Evolutionary conservation across 2,888 invertebrate genomes (phyloP).

Genomic region (Mesopsocus fuscifrons): DNA sequence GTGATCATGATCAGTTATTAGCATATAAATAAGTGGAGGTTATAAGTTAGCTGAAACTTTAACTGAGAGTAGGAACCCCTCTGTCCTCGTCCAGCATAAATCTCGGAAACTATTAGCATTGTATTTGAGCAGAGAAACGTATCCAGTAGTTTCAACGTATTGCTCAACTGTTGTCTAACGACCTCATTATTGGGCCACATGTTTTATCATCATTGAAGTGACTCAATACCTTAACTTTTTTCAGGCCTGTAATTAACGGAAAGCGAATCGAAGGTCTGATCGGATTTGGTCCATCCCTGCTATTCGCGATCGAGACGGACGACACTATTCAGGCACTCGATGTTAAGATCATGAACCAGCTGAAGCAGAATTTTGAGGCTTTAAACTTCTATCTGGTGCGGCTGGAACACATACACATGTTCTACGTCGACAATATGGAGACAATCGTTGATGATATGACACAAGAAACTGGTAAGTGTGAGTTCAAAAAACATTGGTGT

Average conservation of each 20-base stretch:
- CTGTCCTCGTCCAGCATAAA: no score
- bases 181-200: no score
- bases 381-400: constrained; percentile 42
- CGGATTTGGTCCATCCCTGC: constrained; percentile 50
- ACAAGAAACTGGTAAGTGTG: constrained; percentile 33
- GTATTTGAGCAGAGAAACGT: no score
- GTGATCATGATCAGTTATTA: no score
- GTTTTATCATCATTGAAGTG: no score
- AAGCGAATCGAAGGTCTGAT: constrained; percentile 59
- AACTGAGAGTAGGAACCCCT: no score
- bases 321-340: constrained; percentile 33
- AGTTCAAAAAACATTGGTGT: not conserved
- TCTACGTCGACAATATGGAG: constrained; percentile 47
- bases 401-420: constrained; percentile 42
- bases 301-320: constrained; percentile 50
- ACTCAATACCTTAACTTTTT: no score
- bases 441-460: constrained; percentile 41
- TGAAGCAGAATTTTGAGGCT: constrained; percentile 40
- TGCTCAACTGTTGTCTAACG: no score
- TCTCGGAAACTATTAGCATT: no score
- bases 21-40: no score
- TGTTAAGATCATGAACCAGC: constrained; percentile 32
- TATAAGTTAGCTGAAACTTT: no score
- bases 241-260: constrained; percentile 62
- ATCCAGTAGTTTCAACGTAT: no score